These are phyloP conservation scores for Serrognathus titanus DNA, from an alignment of 2,888 invertebrate genomes.

Conservation along the genomic window DNA sequence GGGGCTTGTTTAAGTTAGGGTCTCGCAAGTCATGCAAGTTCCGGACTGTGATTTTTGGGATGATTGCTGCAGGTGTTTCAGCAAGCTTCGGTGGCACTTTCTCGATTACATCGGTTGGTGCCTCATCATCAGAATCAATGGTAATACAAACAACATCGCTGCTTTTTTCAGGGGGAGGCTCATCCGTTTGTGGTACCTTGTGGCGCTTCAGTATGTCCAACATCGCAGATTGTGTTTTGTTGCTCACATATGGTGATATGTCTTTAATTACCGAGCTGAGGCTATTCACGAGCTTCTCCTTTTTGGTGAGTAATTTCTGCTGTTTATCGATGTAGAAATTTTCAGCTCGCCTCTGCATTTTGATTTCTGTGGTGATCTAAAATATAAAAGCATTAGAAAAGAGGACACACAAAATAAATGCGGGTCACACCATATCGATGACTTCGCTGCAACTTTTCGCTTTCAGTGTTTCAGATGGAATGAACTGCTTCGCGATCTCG, in stretches of 20 bases:
- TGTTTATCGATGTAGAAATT: neutral
- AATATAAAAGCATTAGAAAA: neutral
- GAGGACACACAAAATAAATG: neutral
- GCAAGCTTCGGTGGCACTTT: neutral
- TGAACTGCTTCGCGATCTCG: constrained; percentile 3
- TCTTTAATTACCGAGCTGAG: constrained; percentile 3
- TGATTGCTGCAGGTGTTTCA: neutral
- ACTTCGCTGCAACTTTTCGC: neutral
- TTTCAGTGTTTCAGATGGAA: neutral
- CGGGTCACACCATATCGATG: constrained; percentile 8
- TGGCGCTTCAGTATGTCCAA: constrained; percentile 7
- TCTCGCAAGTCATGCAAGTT: constrained; percentile 7
- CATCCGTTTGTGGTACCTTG: neutral
- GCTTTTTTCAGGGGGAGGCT: neutral
- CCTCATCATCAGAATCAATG: constrained; percentile 11
- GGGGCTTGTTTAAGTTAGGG: neutral
- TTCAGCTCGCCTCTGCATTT: neutral
- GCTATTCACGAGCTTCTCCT: neutral
- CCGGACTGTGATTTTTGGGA: constrained; percentile 9
- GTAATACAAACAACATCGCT: constrained; percentile 12
- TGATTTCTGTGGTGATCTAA: neutral
- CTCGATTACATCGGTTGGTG: neutral
- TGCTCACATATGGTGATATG: constrained; percentile 7
- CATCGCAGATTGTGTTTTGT: constrained; percentile 8
- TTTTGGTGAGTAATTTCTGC: neutral